Conservation (phyloP, 2,113 vertebrate species). For the Tauraco erythrolophus region DNA sequence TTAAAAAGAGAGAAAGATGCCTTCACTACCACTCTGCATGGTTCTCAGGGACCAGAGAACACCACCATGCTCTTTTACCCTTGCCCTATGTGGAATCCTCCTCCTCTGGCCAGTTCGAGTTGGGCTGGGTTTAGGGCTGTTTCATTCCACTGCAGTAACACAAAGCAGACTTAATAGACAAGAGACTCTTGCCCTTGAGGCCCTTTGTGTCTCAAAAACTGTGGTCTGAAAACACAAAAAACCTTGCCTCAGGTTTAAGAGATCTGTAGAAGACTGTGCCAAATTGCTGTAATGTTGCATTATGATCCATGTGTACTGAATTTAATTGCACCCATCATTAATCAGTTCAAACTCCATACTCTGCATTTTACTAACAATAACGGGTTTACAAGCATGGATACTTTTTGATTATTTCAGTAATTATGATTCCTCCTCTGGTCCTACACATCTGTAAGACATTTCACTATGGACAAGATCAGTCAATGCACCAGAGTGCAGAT, state of each 20-base stretch:
- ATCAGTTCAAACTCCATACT: not conserved
- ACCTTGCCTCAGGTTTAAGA: not conserved
- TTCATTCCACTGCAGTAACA: not conserved
- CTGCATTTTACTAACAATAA: not conserved
- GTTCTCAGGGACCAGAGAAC: not conserved
- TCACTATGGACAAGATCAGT: not conserved
- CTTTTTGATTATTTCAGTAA: not conserved
- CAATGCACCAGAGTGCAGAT: not conserved
- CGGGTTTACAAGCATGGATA: not conserved
- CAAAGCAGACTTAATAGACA: not conserved
- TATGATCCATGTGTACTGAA: not conserved
- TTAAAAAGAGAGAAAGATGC: not conserved
- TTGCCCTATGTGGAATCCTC: not conserved
- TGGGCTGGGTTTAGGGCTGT: not conserved
- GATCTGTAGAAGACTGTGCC: not conserved
- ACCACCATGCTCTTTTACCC: not conserved
- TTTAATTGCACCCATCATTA: not conserved
- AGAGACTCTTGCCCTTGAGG: not conserved
- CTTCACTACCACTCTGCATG: not conserved
- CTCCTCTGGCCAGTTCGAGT: not conserved
- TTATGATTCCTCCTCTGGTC: not conserved
- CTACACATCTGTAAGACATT: not conserved
- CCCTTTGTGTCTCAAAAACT: not conserved
- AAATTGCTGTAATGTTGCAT: not conserved
- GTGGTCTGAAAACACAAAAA: not conserved